Evolutionary conservation across 1,140 invertebrate genomes (phyloP), one percentile per base, ranked within the genome.

Genomic region (Scaptomyza montana): DNA sequence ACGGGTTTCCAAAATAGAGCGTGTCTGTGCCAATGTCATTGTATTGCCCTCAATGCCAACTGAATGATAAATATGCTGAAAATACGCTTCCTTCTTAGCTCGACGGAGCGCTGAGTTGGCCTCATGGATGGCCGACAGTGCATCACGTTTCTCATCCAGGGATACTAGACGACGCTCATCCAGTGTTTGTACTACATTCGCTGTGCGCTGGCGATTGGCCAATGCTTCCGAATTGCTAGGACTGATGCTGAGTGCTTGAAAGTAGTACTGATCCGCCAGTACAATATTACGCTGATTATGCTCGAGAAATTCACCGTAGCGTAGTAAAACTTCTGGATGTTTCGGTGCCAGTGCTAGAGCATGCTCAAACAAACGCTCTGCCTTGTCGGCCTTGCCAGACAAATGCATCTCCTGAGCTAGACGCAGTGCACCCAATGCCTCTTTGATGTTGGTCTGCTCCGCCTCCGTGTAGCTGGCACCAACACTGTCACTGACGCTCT

Each of bases 1-100:
- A 74, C 97, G 94, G 0, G 98, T 99, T 93, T 99, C 98, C 8
- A 99, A 93, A 66, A 99, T 96, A 57, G 96, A 96, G 70, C 98
- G 93, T 1, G 98, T 98, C 92, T 99, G 97, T 19, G 96, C 95
- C n/a, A 99, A 93, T 30, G 97, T 96, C 95, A 99, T 97, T 1
- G 98, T 99, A 86, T 99, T 99, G 2, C 98, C 98, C 93, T 99
- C 98, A 72, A 99, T 98, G 36, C 97, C 98, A 60, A 98, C 98
- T 2, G 98, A 99, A 87, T 99, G 98, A 93, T 99, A 99, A 64
- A 99, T 98, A 92, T 99, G 97, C 87, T 97, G 95, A 90, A 98
- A 98, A 92, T 98, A 99, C 12, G 97, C 96, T 92, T 99, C 97
- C 89, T 97, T 97, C 89, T 98, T 99, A 1, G 97, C 95, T 76